Evolutionary conservation across 2,888 invertebrate genomes (phyloP), one percentile per base, ranked within the genome.

Genomic region (Agrochola macilenta): DNA sequence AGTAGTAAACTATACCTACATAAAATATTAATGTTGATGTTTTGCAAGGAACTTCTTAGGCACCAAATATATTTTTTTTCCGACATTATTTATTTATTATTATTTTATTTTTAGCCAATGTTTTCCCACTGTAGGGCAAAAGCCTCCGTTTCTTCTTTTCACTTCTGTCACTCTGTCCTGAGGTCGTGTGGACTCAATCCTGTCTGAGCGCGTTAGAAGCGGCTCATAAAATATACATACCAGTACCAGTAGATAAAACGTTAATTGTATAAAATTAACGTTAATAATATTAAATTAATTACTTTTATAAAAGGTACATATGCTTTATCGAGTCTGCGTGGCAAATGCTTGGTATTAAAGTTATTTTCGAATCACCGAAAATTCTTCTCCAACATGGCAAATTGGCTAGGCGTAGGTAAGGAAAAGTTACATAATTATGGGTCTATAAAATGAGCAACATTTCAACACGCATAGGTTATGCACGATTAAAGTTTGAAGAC

Each of bases 271-370:
- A n/a, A n/a, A n/a, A n/a, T n/a, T n/a, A n/a, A n/a, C n/a, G n/a
- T n/a, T n/a, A n/a, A n/a, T n/a, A n/a, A n/a, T n/a, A n/a, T n/a
- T n/a, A n/a, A n/a, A n/a, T n/a, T n/a, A n/a, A n/a, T n/a, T 11
- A 26, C 14, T 39, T 58, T 35, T 43, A 14, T 5, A 2, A 71
- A 49, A 49, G 11, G 4, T 30, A 9, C n/a, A 26, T 26, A 17
- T 23, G 54, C 11, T 61, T 61, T 23, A 39, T 79, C n/a, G 69
- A 70, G n/a, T 52, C 17, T 60, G 46, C 35, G 54, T 20, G 46
- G 60, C 20, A 39, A 64, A 69, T 73, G 70, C 58, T 70, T 60
- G 74, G 20, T 63, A 71, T 68, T 73, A 46, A 26, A 64, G 5
- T 61, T 63, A 76, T 60, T 26, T n/a, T 43, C 52, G 23, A 14